These are phyloP conservation scores for Lates calcarifer DNA, from an alignment of 2,113 vertebrate species.

Conservation along the genomic window DNA sequence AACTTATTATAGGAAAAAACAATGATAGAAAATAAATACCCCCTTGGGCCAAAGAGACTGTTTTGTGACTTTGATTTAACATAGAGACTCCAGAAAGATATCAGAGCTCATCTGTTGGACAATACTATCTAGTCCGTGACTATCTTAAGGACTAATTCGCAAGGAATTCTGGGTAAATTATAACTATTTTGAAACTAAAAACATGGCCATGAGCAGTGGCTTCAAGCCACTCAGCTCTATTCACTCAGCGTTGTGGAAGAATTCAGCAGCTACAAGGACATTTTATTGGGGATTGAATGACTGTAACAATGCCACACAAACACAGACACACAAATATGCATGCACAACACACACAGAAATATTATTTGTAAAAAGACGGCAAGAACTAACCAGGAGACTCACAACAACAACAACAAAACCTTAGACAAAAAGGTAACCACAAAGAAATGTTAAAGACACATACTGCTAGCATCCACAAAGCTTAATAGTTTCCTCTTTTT, in stretches of 20 bases:
- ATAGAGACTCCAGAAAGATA: not conserved
- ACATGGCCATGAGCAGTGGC: conserved; percentile 1
- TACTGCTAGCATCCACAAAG: not conserved
- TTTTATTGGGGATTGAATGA: not conserved
- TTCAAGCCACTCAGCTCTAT: conserved; percentile 20
- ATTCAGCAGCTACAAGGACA: conserved; percentile 7
- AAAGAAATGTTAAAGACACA: not conserved
- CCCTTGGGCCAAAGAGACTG: not conserved
- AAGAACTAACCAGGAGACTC: not conserved
- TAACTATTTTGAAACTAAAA: conserved; percentile 25
- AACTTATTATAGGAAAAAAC: not conserved
- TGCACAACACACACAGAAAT: too few species aligned
- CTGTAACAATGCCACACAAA: not conserved
- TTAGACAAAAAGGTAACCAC: not conserved
- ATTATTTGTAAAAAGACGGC: not conserved
- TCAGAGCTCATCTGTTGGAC: not conserved
- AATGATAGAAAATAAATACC: too few species aligned
- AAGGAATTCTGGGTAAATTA: not conserved
- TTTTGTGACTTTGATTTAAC: not conserved
- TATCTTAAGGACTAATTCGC: not conserved
- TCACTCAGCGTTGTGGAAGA: conserved; percentile 12
- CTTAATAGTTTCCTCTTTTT: not conserved
- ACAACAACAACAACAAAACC: not conserved
- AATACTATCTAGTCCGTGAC: not conserved
- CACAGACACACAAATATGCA: not conserved